Conservation (phyloP, 2,113 vertebrate species). For the Pterocles burchelli region DNA sequence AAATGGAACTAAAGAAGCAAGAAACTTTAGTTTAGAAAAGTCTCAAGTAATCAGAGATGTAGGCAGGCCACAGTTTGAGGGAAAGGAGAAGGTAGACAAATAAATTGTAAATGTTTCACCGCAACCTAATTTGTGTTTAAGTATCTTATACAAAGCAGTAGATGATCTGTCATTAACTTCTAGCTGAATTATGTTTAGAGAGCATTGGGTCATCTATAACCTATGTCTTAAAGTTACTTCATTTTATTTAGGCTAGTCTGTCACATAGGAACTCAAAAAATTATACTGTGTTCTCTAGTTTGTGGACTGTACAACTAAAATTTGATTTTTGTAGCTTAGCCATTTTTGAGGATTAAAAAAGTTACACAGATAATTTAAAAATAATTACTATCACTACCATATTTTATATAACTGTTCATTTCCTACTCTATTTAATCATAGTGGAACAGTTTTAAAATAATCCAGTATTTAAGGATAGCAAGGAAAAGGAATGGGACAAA, state of each 20-base stretch:
- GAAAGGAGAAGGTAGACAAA: background rate
- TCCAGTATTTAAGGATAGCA: background rate
- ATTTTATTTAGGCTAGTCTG: background rate
- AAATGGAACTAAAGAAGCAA: background rate
- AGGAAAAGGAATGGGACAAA: background rate
- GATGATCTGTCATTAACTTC: background rate
- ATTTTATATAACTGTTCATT: background rate
- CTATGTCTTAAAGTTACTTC: background rate
- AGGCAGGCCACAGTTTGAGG: background rate
- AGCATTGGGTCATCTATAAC: background rate
- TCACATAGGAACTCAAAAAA: background rate
- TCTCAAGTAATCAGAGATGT: background rate
- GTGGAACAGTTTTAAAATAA: background rate
- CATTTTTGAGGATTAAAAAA: background rate
- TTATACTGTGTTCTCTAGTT: background rate
- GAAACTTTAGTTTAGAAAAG: background rate
- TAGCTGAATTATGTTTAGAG: background rate
- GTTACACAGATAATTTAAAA: background rate
- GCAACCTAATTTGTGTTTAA: background rate
- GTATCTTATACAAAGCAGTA: background rate
- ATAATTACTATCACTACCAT: background rate
- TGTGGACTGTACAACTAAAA: background rate
- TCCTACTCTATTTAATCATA: background rate
- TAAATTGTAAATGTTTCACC: background rate
- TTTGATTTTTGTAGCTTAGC: background rate